Evolutionary conservation across 2,797 vertebrate species (phyloP).

Genomic region (Cuculus canorus): DNA sequence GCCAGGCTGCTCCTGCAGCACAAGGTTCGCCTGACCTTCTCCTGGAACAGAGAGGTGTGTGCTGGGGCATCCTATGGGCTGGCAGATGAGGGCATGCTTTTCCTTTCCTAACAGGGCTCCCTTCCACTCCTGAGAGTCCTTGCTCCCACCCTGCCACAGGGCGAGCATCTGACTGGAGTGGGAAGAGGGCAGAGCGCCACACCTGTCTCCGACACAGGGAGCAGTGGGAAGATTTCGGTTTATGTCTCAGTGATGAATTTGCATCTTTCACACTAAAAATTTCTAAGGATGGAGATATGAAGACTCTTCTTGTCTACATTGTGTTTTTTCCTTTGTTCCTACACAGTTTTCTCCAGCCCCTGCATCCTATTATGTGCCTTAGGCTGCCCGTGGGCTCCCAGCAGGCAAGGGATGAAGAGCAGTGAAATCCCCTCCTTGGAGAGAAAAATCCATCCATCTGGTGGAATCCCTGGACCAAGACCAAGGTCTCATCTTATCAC

Average conservation of each 20-base stretch:
- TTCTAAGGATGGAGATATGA: neutral
- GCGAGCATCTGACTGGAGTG: neutral
- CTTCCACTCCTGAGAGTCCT: neutral
- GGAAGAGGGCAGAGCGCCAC: neutral
- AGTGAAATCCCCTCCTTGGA: neutral
- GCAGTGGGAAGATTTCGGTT: neutral
- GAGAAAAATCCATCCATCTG: neutral
- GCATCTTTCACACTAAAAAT: conserved; percentile 23
- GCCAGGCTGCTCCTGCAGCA: neutral
- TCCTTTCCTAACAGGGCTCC: neutral
- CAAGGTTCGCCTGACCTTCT: neutral
- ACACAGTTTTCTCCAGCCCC: neutral
- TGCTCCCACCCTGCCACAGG: neutral
- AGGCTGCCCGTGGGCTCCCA: neutral
- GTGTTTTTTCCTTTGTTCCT: neutral
- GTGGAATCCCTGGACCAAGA: neutral
- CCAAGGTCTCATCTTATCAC: neutral
- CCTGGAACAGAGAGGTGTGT: neutral
- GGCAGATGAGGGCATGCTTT: neutral
- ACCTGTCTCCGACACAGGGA: neutral
- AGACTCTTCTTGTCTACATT: neutral
- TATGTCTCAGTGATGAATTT: neutral
- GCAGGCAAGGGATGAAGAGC: neutral
- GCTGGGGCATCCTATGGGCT: neutral
- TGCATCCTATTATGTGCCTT: neutral